Conservation (phyloP, 2,888 invertebrate genomes). For the Synergus laeviventris region DNA sequence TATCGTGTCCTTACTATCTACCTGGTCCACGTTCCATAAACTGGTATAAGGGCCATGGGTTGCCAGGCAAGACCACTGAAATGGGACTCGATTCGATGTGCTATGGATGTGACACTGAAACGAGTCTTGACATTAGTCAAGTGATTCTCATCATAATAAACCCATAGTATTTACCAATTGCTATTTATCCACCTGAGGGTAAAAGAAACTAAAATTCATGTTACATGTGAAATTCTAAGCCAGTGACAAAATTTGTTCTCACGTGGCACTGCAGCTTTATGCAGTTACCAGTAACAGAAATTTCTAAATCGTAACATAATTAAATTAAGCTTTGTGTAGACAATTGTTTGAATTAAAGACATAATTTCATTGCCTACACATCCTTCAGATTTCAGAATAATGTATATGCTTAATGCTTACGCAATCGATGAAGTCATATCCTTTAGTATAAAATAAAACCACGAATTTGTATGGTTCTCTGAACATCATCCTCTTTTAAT, state of each 20-base stretch:
- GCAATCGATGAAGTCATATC: neutral
- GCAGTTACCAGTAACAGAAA: too few relatives aligned
- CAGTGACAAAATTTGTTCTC: too few relatives aligned
- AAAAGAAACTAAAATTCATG: too few relatives aligned
- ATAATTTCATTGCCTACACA: neutral
- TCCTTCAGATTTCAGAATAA: neutral
- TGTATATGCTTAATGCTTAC: neutral
- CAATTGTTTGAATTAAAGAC: neutral
- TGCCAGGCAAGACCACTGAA: neutral
- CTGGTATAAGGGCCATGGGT: conserved; percentile 7
- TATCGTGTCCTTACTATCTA: neutral
- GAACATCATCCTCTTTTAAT: neutral
- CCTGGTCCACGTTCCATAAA: neutral
- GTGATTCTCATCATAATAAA: neutral
- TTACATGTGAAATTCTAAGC: too few relatives aligned
- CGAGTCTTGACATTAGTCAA: neutral
- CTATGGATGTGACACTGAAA: neutral
- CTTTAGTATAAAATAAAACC: neutral
- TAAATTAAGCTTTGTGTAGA: neutral
- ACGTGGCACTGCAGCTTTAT: too few relatives aligned
- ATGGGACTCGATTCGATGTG: neutral
- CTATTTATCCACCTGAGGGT: too few relatives aligned
- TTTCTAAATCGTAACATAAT: too few relatives aligned
- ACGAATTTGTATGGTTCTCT: neutral
- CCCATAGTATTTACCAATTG: neutral